phyloP scores from a whole-genome alignment of 37 sponge, comb jelly and placozoan genomes.

The Chondrilla cf. caribensis region DNA sequence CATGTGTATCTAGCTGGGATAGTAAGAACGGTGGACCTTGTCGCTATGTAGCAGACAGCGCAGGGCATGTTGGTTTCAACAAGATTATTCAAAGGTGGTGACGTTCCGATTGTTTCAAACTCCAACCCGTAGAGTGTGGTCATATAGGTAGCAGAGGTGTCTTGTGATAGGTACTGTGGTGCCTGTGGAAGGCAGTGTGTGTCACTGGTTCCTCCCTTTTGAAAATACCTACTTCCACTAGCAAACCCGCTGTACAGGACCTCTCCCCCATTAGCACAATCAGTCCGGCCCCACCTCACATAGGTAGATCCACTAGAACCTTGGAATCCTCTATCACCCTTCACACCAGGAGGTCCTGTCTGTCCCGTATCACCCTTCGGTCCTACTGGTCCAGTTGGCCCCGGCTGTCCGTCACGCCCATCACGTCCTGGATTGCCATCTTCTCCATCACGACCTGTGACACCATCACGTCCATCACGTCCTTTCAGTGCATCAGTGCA shows the following conservation, averaged over 20 bases:
- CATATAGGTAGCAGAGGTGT: neutral
- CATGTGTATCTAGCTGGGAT: conserved; percentile 25
- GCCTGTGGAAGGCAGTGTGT: conserved; percentile 15
- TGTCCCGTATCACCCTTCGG: neutral
- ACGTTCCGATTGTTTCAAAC: conserved; percentile 10
- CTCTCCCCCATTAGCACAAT: neutral
- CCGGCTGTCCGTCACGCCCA: neutral
- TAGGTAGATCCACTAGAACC: conserved; percentile 1
- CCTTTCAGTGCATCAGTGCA: neutral
- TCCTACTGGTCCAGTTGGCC: neutral
- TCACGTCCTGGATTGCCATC: neutral
- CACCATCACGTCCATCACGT: neutral
- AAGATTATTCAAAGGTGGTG: conserved; percentile 5
- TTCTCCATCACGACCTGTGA: neutral
- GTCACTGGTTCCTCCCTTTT: conserved; percentile 24
- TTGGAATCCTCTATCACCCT: neutral
- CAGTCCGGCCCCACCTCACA: conserved; percentile 23
- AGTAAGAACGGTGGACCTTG: neutral
- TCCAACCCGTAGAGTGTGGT: conserved; percentile 8
- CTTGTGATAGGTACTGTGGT: conserved; percentile 17
- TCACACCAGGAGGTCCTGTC: neutral
- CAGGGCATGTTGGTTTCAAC: conserved; percentile 15
- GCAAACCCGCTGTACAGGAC: conserved; percentile 6
- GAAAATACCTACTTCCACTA: neutral
- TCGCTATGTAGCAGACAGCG: conserved; percentile 15